Evolutionary conservation across 2,888 invertebrate genomes (phyloP).

Genomic region (Iphiclides podalirius): DNA sequence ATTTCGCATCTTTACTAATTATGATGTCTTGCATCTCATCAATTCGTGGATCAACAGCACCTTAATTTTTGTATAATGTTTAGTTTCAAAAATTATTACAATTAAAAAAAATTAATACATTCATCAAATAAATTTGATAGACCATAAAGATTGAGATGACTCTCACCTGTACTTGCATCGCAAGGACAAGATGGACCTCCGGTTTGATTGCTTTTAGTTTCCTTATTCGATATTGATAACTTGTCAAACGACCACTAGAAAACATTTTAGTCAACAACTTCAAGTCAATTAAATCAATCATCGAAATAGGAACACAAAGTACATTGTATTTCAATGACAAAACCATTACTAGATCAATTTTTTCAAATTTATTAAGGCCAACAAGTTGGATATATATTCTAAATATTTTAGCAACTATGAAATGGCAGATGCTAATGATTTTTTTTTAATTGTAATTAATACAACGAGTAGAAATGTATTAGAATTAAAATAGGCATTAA

Average conservation of each 20-base stretch:
- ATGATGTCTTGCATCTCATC: conserved; percentile 60
- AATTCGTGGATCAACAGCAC: conserved; percentile 52
- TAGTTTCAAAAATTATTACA: neutral
- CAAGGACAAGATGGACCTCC: conserved; percentile 29
- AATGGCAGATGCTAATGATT: too few relatives aligned
- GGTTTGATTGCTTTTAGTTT: conserved; percentile 43
- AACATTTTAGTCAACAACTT: neutral
- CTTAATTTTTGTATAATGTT: conserved; percentile 33
- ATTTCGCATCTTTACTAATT: conserved; percentile 66
- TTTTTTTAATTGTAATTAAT: too few relatives aligned
- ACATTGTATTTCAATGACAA: too few relatives aligned
- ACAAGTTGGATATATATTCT: too few relatives aligned
- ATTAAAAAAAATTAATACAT: conserved; percentile 3
- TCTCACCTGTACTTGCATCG: conserved; percentile 46
- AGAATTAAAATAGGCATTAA: too few relatives aligned
- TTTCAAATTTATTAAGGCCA: too few relatives aligned
- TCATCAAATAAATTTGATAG: too few relatives aligned
- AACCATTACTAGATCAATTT: too few relatives aligned
- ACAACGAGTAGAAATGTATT: too few relatives aligned
- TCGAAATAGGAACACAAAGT: neutral
- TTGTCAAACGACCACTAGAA: conserved; percentile 13
- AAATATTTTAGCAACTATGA: too few relatives aligned
- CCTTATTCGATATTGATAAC: conserved; percentile 28
- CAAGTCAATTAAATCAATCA: too few relatives aligned
- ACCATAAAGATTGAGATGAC: too few relatives aligned